Base-by-base conservation (phyloP, 2,797 vertebrate species). In the Microctenopoma stevenorrisi region DNA sequence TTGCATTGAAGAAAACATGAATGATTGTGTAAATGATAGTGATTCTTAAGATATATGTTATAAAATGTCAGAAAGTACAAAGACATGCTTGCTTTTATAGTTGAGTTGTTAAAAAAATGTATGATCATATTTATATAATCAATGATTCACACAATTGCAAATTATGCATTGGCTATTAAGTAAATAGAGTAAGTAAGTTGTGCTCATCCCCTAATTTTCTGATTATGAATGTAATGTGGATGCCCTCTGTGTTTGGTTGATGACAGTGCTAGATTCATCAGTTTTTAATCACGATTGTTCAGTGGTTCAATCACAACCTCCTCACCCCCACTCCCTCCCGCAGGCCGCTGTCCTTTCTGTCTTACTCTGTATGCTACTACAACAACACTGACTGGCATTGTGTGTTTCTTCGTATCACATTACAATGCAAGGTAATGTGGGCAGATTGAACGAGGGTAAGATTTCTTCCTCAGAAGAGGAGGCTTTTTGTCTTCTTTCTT, bases 301-400 rank as follows among this genome's bases (percentile, higher is more conserved):
- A 71, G 64, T 50, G 53, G 69, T 60, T 82, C 79, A 72, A 62
- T 79, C 75, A 68, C 60, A 64, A 18, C 42, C 71, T 59, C 44
- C 57, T 51, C 70, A 35, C 53, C 64, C 65, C 68, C 15, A 35
- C 75, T 55, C 57, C 30, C 18, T 76, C 69, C 75, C 58, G 57
- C 58, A n/a, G 59, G 13, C 76, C 63, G 75, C 70, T 63, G 69
- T 86, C 79, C 74, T 67, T 81, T 81, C 73, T 85, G 64, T 56
- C 50, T 47, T 51, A 68, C 67, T 64, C 55, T 71, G 64, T 72
- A 28, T 25, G 16, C 76, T 49, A 65, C 76, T 68, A 74, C 81
- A 65, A 81, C 83, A 87, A 93, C 90, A 93, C 86, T 91, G 88
- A 81, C 77, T 68, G 3, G 64, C 89, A 88, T 92, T 92, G 92